Percentiles rank a stretch among this genome's conserved stretches.
Evolutionary conservation across 2,113 vertebrate species (phyloP).

Genomic region (Triplophysa rosa): DNA sequence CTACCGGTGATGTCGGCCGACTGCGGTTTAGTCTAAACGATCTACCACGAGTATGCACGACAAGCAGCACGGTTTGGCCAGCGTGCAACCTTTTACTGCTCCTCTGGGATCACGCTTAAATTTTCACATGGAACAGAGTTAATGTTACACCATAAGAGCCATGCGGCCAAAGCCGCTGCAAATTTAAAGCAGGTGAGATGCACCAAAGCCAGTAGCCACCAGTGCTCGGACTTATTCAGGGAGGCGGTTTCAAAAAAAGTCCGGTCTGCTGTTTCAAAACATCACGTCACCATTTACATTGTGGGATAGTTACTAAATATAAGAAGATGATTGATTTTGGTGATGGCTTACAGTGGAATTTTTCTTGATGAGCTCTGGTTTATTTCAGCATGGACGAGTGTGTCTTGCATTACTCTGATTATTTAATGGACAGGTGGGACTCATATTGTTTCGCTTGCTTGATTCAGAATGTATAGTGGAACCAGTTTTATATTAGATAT

Average conservation of each 20-base stretch:
- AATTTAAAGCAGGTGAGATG: slow-evolving; percentile 72
- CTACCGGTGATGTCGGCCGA: slow-evolving; percentile 31
- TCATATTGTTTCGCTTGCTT: slow-evolving; percentile 11
- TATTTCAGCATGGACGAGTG: slow-evolving; percentile 8
- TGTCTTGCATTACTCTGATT: slow-evolving; percentile 35
- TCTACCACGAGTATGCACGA: slow-evolving; percentile 61
- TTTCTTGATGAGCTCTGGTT: slow-evolving; percentile 15
- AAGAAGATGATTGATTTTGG: not conserved
- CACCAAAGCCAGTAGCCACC: slow-evolving; percentile 41
- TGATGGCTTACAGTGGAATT: not conserved
- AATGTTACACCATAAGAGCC: slow-evolving; percentile 68
- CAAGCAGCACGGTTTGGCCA: slow-evolving; percentile 67
- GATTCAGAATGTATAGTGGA: slow-evolving; percentile 34
- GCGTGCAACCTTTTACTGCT: slow-evolving; percentile 62
- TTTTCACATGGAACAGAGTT: slow-evolving; percentile 74
- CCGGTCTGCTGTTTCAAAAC: slow-evolving; percentile 27
- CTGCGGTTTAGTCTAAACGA: slow-evolving; percentile 62
- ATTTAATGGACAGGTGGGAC: slow-evolving; percentile 41
- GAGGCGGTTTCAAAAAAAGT: not conserved
- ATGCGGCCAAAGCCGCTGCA: slow-evolving; percentile 58
- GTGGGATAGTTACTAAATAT: not conserved
- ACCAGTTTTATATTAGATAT: slow-evolving; percentile 16
- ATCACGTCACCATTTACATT: not conserved
- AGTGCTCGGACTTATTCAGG: slow-evolving; percentile 17
- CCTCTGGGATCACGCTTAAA: slow-evolving; percentile 70